phyloP scores from a whole-genome alignment of 2,113 vertebrate genomes.

The Apeltes quadracus region DNA sequence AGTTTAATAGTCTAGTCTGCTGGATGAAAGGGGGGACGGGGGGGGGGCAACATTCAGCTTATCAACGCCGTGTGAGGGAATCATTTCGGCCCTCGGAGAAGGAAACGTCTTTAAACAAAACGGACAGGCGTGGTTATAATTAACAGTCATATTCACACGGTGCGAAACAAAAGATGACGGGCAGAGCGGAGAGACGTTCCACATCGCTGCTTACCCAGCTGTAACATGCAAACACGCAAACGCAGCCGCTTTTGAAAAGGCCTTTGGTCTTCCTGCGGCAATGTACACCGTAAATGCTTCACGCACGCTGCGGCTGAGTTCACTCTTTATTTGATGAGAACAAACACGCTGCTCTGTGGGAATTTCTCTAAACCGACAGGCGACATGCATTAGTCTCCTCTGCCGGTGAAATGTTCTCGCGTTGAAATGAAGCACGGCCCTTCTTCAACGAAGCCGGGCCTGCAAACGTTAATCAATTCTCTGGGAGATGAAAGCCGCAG shows the following conservation, averaged over 20 bases:
- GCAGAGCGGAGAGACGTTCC: background rate
- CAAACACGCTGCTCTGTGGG: background rate
- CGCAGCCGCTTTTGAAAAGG: background rate
- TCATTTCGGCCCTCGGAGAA: background rate
- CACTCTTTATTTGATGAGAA: conserved; percentile 2
- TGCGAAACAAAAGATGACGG: background rate
- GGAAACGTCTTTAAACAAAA: background rate
- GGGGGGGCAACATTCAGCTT: background rate
- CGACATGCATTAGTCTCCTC: too few species aligned
- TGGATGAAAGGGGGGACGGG: background rate
- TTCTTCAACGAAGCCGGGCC: background rate
- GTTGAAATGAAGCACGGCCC: background rate
- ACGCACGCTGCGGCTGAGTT: background rate
- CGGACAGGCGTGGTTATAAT: background rate
- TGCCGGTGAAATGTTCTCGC: background rate
- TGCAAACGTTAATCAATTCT: background rate
- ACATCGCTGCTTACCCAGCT: background rate
- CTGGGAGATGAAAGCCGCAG: background rate
- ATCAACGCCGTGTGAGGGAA: background rate
- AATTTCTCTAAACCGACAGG: background rate
- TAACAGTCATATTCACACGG: background rate
- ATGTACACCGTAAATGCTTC: background rate
- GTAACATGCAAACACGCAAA: background rate
- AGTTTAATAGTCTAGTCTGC: conserved; percentile 21
- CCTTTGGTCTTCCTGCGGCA: background rate